These are phyloP conservation scores for Phallusia fumigata DNA, from an alignment of 23 tunicate genomes.

Conservation along the genomic window DNA sequence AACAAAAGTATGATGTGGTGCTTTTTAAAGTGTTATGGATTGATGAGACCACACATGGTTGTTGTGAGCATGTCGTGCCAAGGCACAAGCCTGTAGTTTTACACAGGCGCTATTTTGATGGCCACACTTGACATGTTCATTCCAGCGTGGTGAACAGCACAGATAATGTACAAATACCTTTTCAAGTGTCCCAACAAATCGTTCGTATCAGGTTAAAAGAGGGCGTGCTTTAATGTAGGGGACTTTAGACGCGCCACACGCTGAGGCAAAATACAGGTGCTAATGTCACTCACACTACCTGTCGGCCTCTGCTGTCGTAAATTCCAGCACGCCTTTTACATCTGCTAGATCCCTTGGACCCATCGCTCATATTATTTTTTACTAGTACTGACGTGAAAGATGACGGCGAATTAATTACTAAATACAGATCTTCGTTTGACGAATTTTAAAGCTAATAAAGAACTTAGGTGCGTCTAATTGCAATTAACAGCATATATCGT, in stretches of 20 bases:
- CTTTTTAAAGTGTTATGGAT: too few relatives aligned
- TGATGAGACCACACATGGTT: not conserved
- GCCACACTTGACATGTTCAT: conserved; percentile 1
- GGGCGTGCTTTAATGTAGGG: not conserved
- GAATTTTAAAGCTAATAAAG: too few relatives aligned
- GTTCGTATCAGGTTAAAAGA: conserved; percentile 1
- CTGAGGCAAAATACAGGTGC: not conserved
- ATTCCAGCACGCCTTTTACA: not conserved
- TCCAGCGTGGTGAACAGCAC: not conserved
- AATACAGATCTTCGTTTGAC: too few relatives aligned
- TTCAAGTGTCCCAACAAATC: not conserved
- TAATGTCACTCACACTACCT: not conserved
- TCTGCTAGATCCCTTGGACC: not conserved
- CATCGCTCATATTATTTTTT: too few relatives aligned
- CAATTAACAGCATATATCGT: too few relatives aligned
- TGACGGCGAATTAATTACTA: too few relatives aligned
- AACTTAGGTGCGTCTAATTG: too few relatives aligned
- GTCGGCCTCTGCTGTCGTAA: not conserved
- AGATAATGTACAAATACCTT: conserved; percentile 1
- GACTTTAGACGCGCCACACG: not conserved
- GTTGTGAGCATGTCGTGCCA: not conserved
- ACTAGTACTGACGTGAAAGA: too few relatives aligned
- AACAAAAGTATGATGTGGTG: too few relatives aligned
- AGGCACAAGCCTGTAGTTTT: not conserved
- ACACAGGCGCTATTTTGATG: conserved; percentile 1